These are phyloP conservation scores for Pachycephus smyrnensis DNA, from an alignment of 2,888 invertebrate species.

Conservation along the genomic window DNA sequence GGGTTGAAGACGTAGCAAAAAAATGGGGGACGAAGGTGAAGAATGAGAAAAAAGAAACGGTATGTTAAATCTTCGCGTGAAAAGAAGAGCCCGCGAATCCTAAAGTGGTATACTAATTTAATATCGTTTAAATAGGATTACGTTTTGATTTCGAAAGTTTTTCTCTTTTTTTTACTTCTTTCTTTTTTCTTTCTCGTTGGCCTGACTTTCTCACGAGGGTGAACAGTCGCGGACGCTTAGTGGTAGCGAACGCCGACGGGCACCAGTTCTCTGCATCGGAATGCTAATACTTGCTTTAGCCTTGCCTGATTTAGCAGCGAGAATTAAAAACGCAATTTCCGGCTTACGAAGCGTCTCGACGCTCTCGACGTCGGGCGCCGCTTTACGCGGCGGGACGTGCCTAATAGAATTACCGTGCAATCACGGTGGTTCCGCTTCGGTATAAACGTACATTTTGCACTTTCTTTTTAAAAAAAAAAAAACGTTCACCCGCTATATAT, in stretches of 20 bases:
- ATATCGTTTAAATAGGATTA: constrained; percentile 52
- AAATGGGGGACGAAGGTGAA: no score
- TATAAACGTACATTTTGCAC: constrained; percentile 19
- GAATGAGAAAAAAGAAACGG: no score
- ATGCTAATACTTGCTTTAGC: constrained; percentile 59
- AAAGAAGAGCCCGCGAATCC: constrained; percentile 27
- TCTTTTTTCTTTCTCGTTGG: constrained; percentile 4
- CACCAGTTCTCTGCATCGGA: constrained; percentile 26
- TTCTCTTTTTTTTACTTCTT: constrained; percentile 8
- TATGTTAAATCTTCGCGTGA: no score
- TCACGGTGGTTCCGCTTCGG: constrained; percentile 37
- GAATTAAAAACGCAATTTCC: constrained; percentile 62
- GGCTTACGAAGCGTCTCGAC: constrained; percentile 14
- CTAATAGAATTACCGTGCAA: constrained; percentile 60
- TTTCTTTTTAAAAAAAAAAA: constrained; percentile 10
- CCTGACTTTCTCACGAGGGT: neutral
- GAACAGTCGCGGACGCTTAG: neutral
- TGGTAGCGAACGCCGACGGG: neutral
- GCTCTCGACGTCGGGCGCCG: constrained; percentile 21
- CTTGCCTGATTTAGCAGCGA: constrained; percentile 54
- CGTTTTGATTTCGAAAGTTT: constrained; percentile 37
- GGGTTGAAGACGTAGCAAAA: no score
- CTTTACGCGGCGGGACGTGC: constrained; percentile 38
- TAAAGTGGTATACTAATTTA: constrained; percentile 52
- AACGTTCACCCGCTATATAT: constrained; percentile 1